phyloP scores from a whole-genome alignment of 2,797 vertebrate species.

The Apogon hyalosoma region DNA sequence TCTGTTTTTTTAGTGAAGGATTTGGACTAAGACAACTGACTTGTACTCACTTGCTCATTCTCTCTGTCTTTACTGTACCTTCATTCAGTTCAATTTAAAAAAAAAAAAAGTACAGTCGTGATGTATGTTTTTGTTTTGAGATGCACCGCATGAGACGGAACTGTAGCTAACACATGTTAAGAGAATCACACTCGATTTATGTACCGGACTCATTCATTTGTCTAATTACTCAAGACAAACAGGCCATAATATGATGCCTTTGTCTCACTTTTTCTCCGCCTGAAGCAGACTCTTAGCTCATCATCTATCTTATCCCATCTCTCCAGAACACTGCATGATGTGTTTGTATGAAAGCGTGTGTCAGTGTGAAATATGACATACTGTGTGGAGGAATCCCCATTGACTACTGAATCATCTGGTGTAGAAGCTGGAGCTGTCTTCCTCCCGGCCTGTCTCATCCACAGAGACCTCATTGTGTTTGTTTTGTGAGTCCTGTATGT shows the following conservation, averaged over 20 bases:
- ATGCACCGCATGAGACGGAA: not conserved
- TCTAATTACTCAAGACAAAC: slow-evolving; percentile 32
- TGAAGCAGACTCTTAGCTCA: slow-evolving; percentile 28
- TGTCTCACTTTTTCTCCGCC: slow-evolving; percentile 3
- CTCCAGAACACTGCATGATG: slow-evolving; percentile 20
- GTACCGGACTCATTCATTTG: slow-evolving; percentile 27
- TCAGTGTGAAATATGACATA: slow-evolving; percentile 71
- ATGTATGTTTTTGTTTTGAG: not conserved
- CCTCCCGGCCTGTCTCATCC: slow-evolving; percentile 24
- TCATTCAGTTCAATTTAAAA: not conserved
- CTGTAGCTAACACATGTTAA: not conserved
- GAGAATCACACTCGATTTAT: slow-evolving; percentile 6
- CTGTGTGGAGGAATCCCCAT: slow-evolving; percentile 65
- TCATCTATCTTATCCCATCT: slow-evolving; percentile 38
- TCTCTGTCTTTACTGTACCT: not conserved
- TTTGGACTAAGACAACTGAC: slow-evolving; percentile 3
- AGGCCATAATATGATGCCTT: slow-evolving; percentile 8
- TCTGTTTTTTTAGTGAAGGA: slow-evolving; percentile 14
- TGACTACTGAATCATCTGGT: slow-evolving; percentile 60
- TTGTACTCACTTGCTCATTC: not conserved
- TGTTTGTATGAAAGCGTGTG: slow-evolving; percentile 34
- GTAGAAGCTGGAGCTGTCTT: slow-evolving; percentile 42
- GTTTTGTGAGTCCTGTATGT: slow-evolving; percentile 1
- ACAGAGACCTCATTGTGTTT: slow-evolving; percentile 69
- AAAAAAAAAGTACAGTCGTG: too few species aligned